Base-by-base conservation (phyloP, 2,797 vertebrate species). In the Otus scops region DNA sequence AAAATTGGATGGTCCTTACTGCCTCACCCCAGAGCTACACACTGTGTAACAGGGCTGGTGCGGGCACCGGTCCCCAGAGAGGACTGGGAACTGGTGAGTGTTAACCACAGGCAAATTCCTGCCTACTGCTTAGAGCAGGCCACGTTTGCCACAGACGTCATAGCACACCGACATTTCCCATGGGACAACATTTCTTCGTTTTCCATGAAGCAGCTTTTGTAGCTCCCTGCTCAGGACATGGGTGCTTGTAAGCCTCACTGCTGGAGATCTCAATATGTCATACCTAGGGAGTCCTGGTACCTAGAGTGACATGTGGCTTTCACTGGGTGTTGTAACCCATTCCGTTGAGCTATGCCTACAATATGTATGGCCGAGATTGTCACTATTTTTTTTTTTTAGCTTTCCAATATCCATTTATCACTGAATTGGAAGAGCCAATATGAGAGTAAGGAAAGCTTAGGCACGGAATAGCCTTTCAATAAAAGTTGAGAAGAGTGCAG, bases 141-240 rank as follows among this genome's bases (percentile, higher is more conserved):
- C 41, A 9, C 1, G 2, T 41, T 57, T 28, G 23, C 13, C 38
- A 14, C 0, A 0, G 18, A 14, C 20, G 19, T 26, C 19, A 26
- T 26, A 56, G 60, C 22, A 67, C 28, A 27, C 13, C 6, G 38
- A n/a, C 11, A 13, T 11, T 63, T 61, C 19, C 24, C 36, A 12
- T 0, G 3, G n/a, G 19, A 4, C 11, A 43, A 54, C 11, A 53
- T 38, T 54, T 41, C 41, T 61, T 53, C 10, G 22, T 50, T 63
- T 50, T 20, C 36, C 19, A 19, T 4, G 13, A 21, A 63, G 7
- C 22, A 89, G 36, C 26, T 79, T 68, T 73, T 59, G 38, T 47
- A 91, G 36, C 6, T 59, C 13, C 23, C 26, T 75, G 36, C 36
- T 75, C 50, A 76, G 59, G 56, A 48, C 10, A 41, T 0, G 0